Base-by-base conservation (phyloP, 2,888 invertebrate species). In the Aricia artaxerxes region DNA sequence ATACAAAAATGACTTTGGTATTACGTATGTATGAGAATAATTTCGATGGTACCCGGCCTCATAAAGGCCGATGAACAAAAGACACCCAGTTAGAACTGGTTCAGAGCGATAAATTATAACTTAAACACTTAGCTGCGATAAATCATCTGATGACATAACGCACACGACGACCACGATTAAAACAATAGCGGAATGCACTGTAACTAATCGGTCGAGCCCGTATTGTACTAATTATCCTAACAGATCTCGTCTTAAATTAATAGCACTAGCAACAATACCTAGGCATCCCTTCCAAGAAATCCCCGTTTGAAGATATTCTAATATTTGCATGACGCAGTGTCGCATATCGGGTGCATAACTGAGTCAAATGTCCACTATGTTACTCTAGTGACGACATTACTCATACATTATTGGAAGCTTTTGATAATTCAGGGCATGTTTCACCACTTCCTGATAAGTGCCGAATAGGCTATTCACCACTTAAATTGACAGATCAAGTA, bases 201-300 rank as follows among this genome's bases (percentile, higher is more conserved):
- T 80, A 82, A 87, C 85, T 84, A 87, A 88, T 88, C 82, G 84
- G 78, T 77, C 81, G 77, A 82, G 83, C 81, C 82, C 80, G 83
- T 83, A 81, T 86, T 86, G 80, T 81, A 84, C 87, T 88, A 89
- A 89, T 89, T 89, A 87, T 85, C 81, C 83, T 85, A 85, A 86
- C 85, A 84, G 86, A 88, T 88, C 75, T 57, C 40, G 79, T 83
- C 84, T 81, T 81, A 81, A 77, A 86, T 86, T 87, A 86, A 87
- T 86, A 84, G 85, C 82, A 80, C 64, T 57, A 79, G 82, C 83
- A 84, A 88, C 88, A 88, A 88, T 88, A 81, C 85, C 78, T 60
- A 79, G 82, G 82, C 80, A 82, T 81, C 81, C 81, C 81, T 83
- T 84, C 83, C 77, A 2, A 79, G 84, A 84, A 83, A 53, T 73